Evolutionary conservation across 2,888 invertebrate genomes (phyloP).

Genomic region (Diabrotica balteata): DNA sequence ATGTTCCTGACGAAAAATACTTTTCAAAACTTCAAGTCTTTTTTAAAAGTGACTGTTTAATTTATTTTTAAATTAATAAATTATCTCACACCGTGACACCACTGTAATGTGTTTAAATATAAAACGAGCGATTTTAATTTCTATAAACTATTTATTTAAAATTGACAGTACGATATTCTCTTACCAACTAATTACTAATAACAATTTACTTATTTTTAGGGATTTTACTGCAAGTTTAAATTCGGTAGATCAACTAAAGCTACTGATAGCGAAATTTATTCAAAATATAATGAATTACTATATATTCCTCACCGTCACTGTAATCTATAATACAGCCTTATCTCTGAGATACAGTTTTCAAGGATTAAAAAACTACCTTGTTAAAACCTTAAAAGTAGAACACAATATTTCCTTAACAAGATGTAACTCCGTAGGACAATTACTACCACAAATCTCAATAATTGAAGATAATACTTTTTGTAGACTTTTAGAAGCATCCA

Average conservation of each 20-base stretch:
- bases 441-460: slow-evolving; percentile 12
- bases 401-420: slow-evolving; percentile 11
- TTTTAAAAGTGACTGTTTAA: no score
- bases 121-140: no score
- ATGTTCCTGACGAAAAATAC: no score
- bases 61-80: no score
- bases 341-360: slow-evolving; percentile 23
- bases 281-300: slow-evolving; percentile 31
- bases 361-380: slow-evolving; percentile 20
- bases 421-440: slow-evolving; percentile 5
- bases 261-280: slow-evolving; percentile 12
- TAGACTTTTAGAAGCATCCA: slow-evolving; percentile 32
- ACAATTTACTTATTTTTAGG: slow-evolving; percentile 1
- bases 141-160: no score
- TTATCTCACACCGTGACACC: no score
- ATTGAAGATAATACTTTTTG: slow-evolving; percentile 23
- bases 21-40: no score
- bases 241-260: not conserved
- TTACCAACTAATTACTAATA: no score
- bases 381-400: slow-evolving; percentile 17
- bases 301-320: slow-evolving; percentile 26
- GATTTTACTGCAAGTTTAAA: slow-evolving; percentile 3
- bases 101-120: no score
- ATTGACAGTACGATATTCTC: no score
- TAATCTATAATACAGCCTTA: slow-evolving; percentile 33